Evolutionary conservation across 30 jellyfish, hydroid and myxozoan genomes (phyloP).

Genomic region (Hydractinia symbiolongicarpus): DNA sequence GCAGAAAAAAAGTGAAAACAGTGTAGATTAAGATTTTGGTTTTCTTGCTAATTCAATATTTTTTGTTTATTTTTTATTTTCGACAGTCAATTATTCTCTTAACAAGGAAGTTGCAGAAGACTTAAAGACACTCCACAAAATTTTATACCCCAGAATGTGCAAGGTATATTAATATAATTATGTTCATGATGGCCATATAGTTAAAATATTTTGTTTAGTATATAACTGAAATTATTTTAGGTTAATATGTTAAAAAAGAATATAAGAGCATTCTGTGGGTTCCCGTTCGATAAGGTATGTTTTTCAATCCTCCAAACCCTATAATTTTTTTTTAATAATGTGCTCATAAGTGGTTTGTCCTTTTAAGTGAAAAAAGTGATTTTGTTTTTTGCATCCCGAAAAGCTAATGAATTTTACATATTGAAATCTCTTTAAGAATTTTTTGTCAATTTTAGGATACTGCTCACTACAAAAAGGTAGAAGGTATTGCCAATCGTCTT

Average conservation of each 20-base stretch:
- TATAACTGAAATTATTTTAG: conserved; percentile 22
- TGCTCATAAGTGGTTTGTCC: background rate
- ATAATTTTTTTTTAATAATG: background rate
- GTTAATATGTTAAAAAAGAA: conserved; percentile 38
- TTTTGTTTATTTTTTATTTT: too few relatives aligned
- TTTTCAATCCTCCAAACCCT: background rate
- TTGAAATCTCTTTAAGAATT: background rate
- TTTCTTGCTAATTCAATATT: too few relatives aligned
- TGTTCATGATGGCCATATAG: background rate
- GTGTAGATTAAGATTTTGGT: too few relatives aligned
- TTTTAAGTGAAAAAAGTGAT: background rate
- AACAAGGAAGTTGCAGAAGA: conserved; percentile 54
- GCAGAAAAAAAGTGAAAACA: too few relatives aligned
- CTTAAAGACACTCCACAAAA: conserved; percentile 52
- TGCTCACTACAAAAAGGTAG: background rate
- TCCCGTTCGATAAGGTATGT: conserved; percentile 61
- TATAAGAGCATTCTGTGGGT: conserved; percentile 68
- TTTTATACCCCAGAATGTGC: conserved; percentile 44
- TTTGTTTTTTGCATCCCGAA: too few relatives aligned
- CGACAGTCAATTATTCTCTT: conserved; percentile 39
- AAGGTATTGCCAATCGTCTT: background rate
- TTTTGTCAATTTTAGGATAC: conserved; percentile 21
- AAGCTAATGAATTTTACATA: too few relatives aligned
- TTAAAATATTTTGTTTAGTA: background rate
- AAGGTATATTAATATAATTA: conserved; percentile 28